phyloP scores from a whole-genome alignment of 2,113 vertebrate species.

The Chamaetylas fuelleborni region DNA sequence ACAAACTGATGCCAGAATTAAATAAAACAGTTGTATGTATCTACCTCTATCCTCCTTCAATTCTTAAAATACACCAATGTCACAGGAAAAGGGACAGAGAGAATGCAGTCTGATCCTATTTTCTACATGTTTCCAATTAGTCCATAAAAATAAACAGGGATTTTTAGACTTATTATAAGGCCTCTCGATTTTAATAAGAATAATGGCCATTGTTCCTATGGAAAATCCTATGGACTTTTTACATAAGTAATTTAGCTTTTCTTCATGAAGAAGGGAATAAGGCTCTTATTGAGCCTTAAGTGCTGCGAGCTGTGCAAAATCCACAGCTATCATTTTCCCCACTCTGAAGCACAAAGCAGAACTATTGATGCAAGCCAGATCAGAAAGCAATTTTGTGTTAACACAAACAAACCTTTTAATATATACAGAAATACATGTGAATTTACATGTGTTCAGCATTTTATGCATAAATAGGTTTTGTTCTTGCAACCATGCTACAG shows the following conservation, averaged over 20 bases:
- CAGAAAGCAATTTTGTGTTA: constrained; percentile 3
- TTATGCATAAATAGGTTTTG: constrained; percentile 8
- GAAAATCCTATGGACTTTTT: neutral
- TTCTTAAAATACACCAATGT: neutral
- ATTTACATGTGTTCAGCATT: constrained; percentile 28
- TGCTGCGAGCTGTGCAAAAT: neutral
- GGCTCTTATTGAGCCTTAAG: neutral
- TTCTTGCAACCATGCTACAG: neutral
- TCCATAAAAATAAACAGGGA: neutral
- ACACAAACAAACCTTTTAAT: constrained; percentile 23
- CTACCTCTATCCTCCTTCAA: neutral
- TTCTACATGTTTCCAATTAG: neutral
- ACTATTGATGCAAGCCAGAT: constrained; percentile 6
- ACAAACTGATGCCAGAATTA: neutral
- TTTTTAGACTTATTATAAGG: neutral
- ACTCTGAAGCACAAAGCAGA: neutral
- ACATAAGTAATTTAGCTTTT: neutral
- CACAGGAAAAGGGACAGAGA: neutral
- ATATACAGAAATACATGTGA: neutral
- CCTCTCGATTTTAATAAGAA: neutral
- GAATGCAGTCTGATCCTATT: neutral
- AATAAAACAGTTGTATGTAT: neutral
- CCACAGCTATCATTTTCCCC: neutral
- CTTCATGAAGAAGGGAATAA: neutral
- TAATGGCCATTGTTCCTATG: neutral